These are phyloP conservation scores for Drosophila mercatorum DNA, from an alignment of 2,888 invertebrate genomes.

Conservation along the genomic window DNA sequence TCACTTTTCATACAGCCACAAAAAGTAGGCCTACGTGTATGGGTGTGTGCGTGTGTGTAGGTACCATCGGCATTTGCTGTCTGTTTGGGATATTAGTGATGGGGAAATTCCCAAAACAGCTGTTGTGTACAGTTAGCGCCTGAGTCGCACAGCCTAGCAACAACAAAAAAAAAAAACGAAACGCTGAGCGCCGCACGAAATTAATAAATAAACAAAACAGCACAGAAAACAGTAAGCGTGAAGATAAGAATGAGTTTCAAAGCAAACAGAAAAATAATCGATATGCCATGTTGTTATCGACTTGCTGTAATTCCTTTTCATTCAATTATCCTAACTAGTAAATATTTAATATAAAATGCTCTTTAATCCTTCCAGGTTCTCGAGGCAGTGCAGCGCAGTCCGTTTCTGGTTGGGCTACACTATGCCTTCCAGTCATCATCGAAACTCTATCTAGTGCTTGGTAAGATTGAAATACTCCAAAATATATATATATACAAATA, in stretches of 20 bases:
- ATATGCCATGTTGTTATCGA: slow-evolving; percentile 19
- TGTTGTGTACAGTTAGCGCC: slow-evolving; percentile 36
- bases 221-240: slow-evolving; percentile 9
- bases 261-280: slow-evolving; percentile 29
- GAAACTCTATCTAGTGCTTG: slow-evolving; percentile 97
- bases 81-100: slow-evolving; percentile 26
- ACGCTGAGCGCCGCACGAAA: not conserved
- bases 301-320: not conserved
- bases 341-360: not conserved
- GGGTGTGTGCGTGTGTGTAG: not conserved
- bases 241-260: slow-evolving; percentile 24
- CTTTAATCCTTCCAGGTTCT: slow-evolving; percentile 87
- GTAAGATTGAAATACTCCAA: slow-evolving; percentile 86
- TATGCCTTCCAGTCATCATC: slow-evolving; percentile 99
- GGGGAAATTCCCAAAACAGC: slow-evolving; percentile 36
- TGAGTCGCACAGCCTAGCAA: slow-evolving; percentile 18
- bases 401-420: slow-evolving; percentile 97
- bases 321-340: not conserved
- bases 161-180: slow-evolving; percentile 21
- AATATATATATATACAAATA: too few species aligned
- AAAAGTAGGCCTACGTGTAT: not conserved
- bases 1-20: slow-evolving; percentile 28
- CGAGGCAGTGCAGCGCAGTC: slow-evolving; percentile 96
- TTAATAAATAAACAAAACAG: slow-evolving; percentile 33
- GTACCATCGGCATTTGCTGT: not conserved